Base-by-base conservation (phyloP, 2,888 invertebrate genomes). In the Cerastoderma edule region DNA sequence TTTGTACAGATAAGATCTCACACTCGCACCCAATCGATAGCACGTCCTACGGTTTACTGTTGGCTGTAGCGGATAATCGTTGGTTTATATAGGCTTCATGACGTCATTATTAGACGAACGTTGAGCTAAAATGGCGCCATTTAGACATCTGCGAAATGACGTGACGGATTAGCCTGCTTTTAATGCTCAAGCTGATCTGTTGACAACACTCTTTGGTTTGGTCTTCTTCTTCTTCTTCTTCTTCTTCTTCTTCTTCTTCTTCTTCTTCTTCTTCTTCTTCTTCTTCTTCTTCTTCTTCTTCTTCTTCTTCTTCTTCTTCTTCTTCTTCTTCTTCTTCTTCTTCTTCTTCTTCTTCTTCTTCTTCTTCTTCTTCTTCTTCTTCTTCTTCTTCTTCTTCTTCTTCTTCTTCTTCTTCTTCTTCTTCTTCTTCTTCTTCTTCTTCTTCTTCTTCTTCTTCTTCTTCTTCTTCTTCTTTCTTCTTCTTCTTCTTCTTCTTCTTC, bases 331-430 rank as follows among this genome's bases (percentile, higher is more conserved):
- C 39, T 39, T 39, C 39, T 39, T 39, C 39, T 39, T 39, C 39
- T 39, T 39, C 39, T 22, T 53, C 24, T 53, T 53, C 53, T 53
- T 22, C 24, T 24, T 53, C 24, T 53, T 53, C 53, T 53, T 53
- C 24, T 53, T 53, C 24, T 53, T 53, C 24, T 53, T 24, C 24
- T 53, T 53, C 24, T 53, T 53, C 19, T 53, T 53, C 19, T 53
- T 24, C 24, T 53, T 16, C 53, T 16, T 53, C 24, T 53, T n/a
- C 24, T 53, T 24, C 53, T 53, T 53, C 53, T 53, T 53, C 53
- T 53, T 53, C 19, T 53, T 53, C 24, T 53, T 16, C 24, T 53
- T 24, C 24, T 53, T 53, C 53, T 53, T 53, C 24, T 24, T 53
- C 24, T 53, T 53, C 24, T 24, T 53, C 24, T 24, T 22, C n/a